phyloP scores from a whole-genome alignment of 2,888 invertebrate species.

The Trissolcus japonicus region DNA sequence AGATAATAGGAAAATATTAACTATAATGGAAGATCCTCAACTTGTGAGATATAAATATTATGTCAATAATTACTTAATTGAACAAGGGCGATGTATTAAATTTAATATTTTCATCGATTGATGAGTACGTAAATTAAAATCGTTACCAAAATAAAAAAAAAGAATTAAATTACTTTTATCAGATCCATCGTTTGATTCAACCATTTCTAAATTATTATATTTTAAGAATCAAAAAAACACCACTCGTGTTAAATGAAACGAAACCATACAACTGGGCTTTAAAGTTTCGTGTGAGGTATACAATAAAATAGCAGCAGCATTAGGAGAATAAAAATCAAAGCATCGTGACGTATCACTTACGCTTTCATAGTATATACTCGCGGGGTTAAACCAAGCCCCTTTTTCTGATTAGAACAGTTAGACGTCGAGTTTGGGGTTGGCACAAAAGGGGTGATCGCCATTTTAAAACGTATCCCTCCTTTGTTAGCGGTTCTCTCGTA shows the following conservation, averaged over 20 bases:
- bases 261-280: too few relatives aligned
- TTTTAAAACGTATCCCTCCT: conserved; percentile 67
- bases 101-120: neutral
- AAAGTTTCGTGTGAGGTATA: too few relatives aligned
- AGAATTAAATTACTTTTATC: too few relatives aligned
- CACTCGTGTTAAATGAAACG: too few relatives aligned
- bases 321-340: conserved; percentile 26
- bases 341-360: conserved; percentile 50
- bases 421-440: conserved; percentile 66
- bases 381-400: conserved; percentile 70
- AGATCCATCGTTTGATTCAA: too few relatives aligned
- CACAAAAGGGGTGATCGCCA: conserved; percentile 64
- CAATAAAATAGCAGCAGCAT: conserved; percentile 15
- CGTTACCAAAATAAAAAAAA: too few relatives aligned
- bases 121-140: too few relatives aligned
- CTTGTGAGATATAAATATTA: conserved; percentile 3
- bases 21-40: neutral
- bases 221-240: too few relatives aligned
- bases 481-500: conserved; percentile 40
- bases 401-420: conserved; percentile 69
- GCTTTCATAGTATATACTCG: conserved; percentile 57
- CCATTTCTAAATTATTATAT: too few relatives aligned
- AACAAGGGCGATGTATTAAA: conserved; percentile 2
- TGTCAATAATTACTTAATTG: conserved; percentile 23
- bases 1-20: conserved; percentile 5